Base-by-base conservation (phyloP, 1,140 invertebrate genomes). In the Tetragnatha versicolor region DNA sequence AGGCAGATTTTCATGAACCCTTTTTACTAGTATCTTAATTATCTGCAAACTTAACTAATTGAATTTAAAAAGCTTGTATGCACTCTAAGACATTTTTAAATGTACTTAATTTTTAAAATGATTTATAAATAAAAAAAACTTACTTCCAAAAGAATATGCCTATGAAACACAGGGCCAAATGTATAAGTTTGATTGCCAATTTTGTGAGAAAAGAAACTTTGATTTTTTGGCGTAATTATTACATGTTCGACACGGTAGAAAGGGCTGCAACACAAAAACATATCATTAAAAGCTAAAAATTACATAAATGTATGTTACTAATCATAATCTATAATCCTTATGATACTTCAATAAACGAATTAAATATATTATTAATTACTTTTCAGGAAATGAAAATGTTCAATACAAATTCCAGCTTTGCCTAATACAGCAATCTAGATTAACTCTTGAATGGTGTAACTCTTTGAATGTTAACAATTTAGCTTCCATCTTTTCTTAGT, bases 231-330 rank as follows among this genome's bases (percentile, higher is more conserved):
- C 58, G 81, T 90, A 14, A 94, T 89, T 70, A 95, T 97, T 49
- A 98, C 85, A 85, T 97, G 95, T 86, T 98, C 95, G 2, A 92
- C 93, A 80, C 98, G 89, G 85, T 98, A 99, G 86, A 99, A 99
- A 0, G 97, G 97, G 79, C 95, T 80, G 25, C 17, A 65, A 77
- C 5, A 87, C 79, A 72, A 86, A 84, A 53, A n/a, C 45, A 27
- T 25, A 55, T 55, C 25, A n/a, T 53, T 53, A 22, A 22, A 45
- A 45, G n/a, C 9, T 10, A 45, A 45, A 45, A 45, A 45, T 45
- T 45, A 9, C n/a, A n/a, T n/a, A n/a, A n/a, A n/a, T n/a, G n/a
- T n/a, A n/a, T n/a, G n/a, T n/a, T n/a, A n/a, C n/a, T n/a, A n/a
- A n/a, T n/a, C n/a, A n/a, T n/a, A n/a, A n/a, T n/a, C n/a, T n/a